Evolutionary conservation across 2,888 invertebrate genomes (phyloP), one percentile per base, ranked within the genome.

Genomic region (Myopa tessellatipennis): DNA sequence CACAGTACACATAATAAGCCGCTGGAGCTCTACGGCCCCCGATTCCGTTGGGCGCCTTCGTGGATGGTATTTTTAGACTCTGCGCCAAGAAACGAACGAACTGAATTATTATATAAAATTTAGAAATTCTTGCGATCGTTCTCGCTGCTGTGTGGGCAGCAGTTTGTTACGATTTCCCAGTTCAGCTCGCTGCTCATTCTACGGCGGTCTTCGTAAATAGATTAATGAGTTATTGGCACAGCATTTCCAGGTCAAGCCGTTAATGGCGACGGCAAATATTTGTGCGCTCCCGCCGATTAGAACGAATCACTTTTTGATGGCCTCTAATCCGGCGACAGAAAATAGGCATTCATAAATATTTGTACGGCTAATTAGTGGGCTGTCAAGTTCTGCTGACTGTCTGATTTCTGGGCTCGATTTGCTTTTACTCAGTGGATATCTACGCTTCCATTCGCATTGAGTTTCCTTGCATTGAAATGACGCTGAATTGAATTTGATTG

Each of bases 181-280:
- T 40, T 73, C 6, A 40, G 63, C 61, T 61, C 40, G 71, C 61
- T 45, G 7, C 40, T 18, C 36, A 72, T 58, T 60, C 61, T 45
- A 72, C 40, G 14, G 6, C 26, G 10, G 26, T 73, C 4, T 73
- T 73, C 18, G 40, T 26, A 63, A 61, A 61, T 36, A 45, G 60
- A 72, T 60, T 40, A 38, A 60, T 60, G 72, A 72, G 60, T 72
- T 58, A n/a, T 72, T 60, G 61, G n/a, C 38, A n/a, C 38, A 63
- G 61, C 40, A 63, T 63, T 73, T 73, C 63, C 61, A 50, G 73
- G 73, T 73, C 73, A 73, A 14, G 34, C 50, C 61, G 63, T 40
- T 18, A 38, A 36, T 61, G 40, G 61, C 60, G 61, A 5, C 18
- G 10, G 38, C 50, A 50, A n/a, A 55, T 10, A 69, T 50, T 50